Conservation (phyloP, 2,113 vertebrate species). For the Clupea harengus region DNA sequence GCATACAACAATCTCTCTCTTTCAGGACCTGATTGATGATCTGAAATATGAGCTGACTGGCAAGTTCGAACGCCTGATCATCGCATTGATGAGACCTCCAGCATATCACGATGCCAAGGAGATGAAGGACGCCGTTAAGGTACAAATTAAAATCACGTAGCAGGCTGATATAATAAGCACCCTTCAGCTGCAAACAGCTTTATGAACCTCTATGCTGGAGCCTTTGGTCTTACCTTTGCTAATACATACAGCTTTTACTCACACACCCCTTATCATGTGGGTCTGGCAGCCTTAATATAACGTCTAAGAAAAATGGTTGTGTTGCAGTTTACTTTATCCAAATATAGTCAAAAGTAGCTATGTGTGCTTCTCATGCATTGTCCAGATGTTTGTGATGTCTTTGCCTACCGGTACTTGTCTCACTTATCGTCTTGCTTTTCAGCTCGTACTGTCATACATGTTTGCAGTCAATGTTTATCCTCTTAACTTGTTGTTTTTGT, state of each 20-base stretch:
- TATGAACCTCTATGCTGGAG: not conserved
- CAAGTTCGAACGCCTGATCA: constrained; percentile 93
- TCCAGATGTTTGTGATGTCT: not conserved
- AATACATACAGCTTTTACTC: not conserved
- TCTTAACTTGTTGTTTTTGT: not conserved
- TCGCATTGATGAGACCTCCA: constrained; percentile 87
- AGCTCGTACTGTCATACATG: not conserved
- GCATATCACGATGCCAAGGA: constrained; percentile 93
- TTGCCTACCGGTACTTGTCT: not conserved
- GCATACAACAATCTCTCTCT: not conserved
- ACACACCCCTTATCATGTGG: not conserved
- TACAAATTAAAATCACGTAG: constrained; percentile 55
- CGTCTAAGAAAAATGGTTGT: not conserved
- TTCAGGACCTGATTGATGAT: constrained; percentile 90
- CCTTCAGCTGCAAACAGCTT: not conserved
- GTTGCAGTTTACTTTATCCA: not conserved
- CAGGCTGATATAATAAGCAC: not conserved
- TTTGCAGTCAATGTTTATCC: not conserved
- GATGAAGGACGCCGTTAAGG: constrained; percentile 88
- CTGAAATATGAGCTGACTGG: constrained; percentile 96
- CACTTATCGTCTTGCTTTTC: not conserved
- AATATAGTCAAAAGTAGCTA: not conserved
- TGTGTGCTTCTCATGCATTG: not conserved
- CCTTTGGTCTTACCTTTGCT: not conserved
- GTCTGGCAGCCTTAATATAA: not conserved